Base-by-base conservation (phyloP, 2,888 invertebrate species). In the Leucophenga montana region DNA sequence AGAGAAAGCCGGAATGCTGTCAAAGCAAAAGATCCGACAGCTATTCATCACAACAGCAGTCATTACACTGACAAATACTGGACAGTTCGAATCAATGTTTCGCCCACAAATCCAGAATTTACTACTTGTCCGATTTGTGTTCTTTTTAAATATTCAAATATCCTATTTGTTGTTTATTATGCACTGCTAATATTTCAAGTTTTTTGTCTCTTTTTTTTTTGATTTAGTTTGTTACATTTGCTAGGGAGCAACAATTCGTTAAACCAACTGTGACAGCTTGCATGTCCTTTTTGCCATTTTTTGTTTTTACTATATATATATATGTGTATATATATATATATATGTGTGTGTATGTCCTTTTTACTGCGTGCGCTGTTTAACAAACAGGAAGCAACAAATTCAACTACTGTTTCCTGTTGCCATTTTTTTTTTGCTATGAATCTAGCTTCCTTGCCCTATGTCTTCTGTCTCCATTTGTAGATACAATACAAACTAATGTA, bases 221-320 rank as follows among this genome's bases (percentile, higher is more conserved):
- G n/a, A 68, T 67, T 66, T 16, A 31, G 61, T 20, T 53, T 31
- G 22, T 66, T 44, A 46, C 8, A 13, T 14, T 18, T 67, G 46
- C 14, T 20, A 20, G 20, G 20, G 11, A 11, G 27, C 73, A 72
- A 82, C 82, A 82, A 82, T 82, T 82, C 83, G 81, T 83, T 83
- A 83, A 82, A 83, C 79, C 79, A 83, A 83, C 83, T 80, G 80
- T 80, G 82, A 84, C 83, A 83, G 83, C 83, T 82, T 82, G 85
- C 78, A 79, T 83, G 83, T 84, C 78, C 77, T 84, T 77, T 77
- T 18, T n/a, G 27, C 11, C n/a, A 11, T 64, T 64, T 48, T 22
- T 64, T n/a, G n/a, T n/a, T n/a, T n/a, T n/a, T n/a, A n/a, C n/a
- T n/a, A n/a, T n/a, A n/a, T n/a, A n/a, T n/a, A n/a, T n/a, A n/a